These are phyloP conservation scores for Pantherophis vulpinus DNA, from an alignment of 2,797 vertebrate genomes.

Conservation along the genomic window DNA sequence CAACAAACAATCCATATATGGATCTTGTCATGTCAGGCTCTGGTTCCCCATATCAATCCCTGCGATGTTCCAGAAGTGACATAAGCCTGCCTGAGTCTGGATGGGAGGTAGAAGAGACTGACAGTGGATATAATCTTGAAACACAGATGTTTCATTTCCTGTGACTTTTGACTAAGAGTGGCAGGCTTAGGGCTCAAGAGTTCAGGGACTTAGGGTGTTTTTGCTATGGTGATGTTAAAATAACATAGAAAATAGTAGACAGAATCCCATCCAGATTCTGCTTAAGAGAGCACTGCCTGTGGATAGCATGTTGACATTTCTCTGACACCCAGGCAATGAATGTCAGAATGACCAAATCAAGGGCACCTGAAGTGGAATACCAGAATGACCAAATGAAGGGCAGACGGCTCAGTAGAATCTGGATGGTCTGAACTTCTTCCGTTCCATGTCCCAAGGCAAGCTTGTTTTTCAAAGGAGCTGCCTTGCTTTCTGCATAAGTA, in stretches of 20 bases:
- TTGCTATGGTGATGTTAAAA: neutral
- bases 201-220: neutral
- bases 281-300: rapidly evolving
- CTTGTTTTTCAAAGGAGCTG: conserved; percentile 27
- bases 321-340: rapidly evolving
- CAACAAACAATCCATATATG: neutral
- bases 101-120: neutral
- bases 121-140: neutral
- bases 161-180: neutral
- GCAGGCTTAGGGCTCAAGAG: rapidly evolving
- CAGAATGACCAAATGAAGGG: neutral
- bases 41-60: neutral
- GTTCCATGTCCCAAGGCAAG: neutral
- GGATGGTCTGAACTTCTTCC: rapidly evolving
- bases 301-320: neutral
- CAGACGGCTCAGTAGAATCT: rapidly evolving
- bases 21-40: neutral
- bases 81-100: neutral
- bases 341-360: neutral
- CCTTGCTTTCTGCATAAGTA: neutral
- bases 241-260: rapidly evolving
- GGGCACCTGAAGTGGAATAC: neutral
- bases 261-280: neutral
- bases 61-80: neutral
- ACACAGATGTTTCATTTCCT: neutral